Base-by-base conservation (phyloP, 2,113 vertebrate species). In the Capreolus pygargus region DNA sequence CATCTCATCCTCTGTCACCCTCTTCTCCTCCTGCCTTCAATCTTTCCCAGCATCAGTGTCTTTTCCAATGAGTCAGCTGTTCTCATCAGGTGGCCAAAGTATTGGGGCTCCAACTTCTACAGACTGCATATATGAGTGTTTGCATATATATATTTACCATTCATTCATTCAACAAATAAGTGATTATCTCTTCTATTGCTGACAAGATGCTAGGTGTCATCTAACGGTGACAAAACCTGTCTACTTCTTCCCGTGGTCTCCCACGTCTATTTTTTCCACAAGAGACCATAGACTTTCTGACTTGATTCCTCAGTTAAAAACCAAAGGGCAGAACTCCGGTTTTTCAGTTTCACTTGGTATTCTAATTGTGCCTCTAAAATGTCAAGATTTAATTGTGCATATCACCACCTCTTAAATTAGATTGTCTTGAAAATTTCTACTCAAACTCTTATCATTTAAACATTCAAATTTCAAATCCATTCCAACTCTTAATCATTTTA, bases 281-380 rank as follows among this genome's bases (percentile, higher is more conserved):
- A 27, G 55, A 79, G 33, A 84, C 25, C n/a, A 5, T 5, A 52
- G 25, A 55, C 33, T 21, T 90, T 67, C 76, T 79, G 86, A 88
- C 60, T 94, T 28, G 54, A 57, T 61, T 93, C 70, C 64, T 91
- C 6, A 57, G 30, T 61, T 76, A 84, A 23, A 94, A 93, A 91
- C 30, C 89, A 70, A 93, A 97, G 47, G 89, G 81, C 11, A 81
- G 84, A 85, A 67, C 54, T 94, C 83, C 70, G 15, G 13, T 81
- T 96, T 95, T 95, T 95, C 85, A 87, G 70, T 96, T 96, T 96
- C 90, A 96, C 50, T 39, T 36, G 36, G 27, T 47, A 27, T 90
- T 95, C 97, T 83, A 83, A 85, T 55, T 57, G 30, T 58, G 87
- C 64, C n/a, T 89, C 60, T 90, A 54, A 74, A 95, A 74, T 39